Percentiles rank a stretch among this genome's conserved stretches.
Evolutionary conservation across 2,888 invertebrate species (phyloP).

Genomic region (Perizoma affinitatum): DNA sequence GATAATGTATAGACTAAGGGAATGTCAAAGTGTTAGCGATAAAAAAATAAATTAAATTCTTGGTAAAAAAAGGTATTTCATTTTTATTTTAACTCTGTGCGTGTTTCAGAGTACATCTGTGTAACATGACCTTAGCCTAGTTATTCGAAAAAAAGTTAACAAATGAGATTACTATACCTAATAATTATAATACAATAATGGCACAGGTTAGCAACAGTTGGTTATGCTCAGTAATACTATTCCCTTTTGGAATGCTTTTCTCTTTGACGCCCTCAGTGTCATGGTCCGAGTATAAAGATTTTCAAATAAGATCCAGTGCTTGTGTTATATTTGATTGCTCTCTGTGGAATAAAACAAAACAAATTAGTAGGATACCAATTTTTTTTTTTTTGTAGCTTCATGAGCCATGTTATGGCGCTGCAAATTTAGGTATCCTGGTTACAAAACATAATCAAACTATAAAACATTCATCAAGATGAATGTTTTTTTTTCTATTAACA

Average conservation of each 20-base stretch:
- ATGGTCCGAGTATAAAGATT: conserved; percentile 19
- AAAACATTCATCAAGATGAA: too few species aligned
- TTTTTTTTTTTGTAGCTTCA: too few species aligned
- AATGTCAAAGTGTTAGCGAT: conserved; percentile 64
- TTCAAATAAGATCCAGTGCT: conserved; percentile 38
- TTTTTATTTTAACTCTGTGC: conserved; percentile 58
- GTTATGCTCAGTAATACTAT: conserved; percentile 45
- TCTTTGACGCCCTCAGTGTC: conserved; percentile 34
- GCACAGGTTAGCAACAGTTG: conserved; percentile 61
- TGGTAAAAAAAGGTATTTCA: conserved; percentile 61
- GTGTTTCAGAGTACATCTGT: conserved; percentile 36
- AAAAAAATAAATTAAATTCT: conserved; percentile 69
- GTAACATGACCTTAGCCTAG: conserved; percentile 33
- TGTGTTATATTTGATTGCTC: conserved; percentile 71
- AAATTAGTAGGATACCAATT: background rate
- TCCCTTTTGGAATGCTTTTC: conserved; percentile 49
- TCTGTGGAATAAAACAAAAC: conserved; percentile 57
- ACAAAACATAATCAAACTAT: too few species aligned
- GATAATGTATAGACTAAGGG: conserved; percentile 57
- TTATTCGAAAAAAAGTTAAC: conserved; percentile 52
- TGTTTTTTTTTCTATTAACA: too few species aligned
- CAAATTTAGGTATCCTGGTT: too few species aligned
- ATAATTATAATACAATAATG: conserved; percentile 55
- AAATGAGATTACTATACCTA: conserved; percentile 49
- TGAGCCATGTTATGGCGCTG: too few species aligned